phyloP scores from a whole-genome alignment of 2,113 vertebrate species.

The Polyodon spathula region DNA sequence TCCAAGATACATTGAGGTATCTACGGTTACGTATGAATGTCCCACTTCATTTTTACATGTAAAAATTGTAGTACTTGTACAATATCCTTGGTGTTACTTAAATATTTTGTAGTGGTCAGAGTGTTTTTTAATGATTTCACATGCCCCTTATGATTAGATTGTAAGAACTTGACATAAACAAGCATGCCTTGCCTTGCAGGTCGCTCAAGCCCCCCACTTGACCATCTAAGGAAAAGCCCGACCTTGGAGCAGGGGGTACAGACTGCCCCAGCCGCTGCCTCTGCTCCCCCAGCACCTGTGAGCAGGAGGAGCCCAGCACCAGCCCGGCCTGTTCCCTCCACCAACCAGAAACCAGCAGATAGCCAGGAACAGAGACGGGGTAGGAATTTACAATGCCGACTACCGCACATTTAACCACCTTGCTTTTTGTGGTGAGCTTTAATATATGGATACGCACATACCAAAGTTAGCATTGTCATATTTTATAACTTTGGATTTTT shows the following conservation, averaged over 20 bases:
- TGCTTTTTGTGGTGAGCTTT: too few species aligned
- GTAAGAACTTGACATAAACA: not conserved
- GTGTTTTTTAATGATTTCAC: too few species aligned
- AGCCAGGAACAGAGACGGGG: slow-evolving; percentile 78
- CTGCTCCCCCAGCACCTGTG: slow-evolving; percentile 52
- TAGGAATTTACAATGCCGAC: slow-evolving; percentile 33
- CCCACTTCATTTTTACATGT: too few species aligned
- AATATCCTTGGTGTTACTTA: too few species aligned
- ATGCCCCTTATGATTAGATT: too few species aligned
- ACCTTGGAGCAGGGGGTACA: slow-evolving; percentile 70
- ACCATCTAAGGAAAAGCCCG: slow-evolving; percentile 69
- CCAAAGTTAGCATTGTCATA: too few species aligned
- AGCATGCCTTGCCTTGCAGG: slow-evolving; percentile 46
- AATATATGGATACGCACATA: too few species aligned
- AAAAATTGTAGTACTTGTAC: too few species aligned
- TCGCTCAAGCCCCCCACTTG: slow-evolving; percentile 69
- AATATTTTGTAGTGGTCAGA: too few species aligned
- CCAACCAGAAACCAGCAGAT: slow-evolving; percentile 74
- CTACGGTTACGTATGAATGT: too few species aligned
- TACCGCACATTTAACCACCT: slow-evolving; percentile 11
- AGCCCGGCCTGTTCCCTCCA: slow-evolving; percentile 51
- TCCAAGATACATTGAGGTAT: too few species aligned
- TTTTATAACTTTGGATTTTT: too few species aligned
- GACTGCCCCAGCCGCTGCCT: slow-evolving; percentile 50
- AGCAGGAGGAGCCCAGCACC: slow-evolving; percentile 68